These are phyloP conservation scores for Acropora yongei DNA, from an alignment of 64 coral and sea anemone genomes.

Conservation along the genomic window DNA sequence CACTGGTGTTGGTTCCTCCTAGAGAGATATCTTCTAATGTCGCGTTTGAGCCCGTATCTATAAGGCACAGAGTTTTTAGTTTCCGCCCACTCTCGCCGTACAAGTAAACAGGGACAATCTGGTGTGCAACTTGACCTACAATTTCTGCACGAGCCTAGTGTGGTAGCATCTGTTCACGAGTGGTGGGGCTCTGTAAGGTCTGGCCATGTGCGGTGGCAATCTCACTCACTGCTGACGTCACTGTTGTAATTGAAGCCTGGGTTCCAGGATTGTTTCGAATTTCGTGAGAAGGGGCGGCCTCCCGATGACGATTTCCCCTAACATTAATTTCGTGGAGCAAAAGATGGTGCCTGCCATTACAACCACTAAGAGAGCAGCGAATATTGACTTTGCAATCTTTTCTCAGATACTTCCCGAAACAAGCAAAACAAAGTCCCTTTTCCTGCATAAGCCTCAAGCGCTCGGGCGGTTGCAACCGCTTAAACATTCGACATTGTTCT, in stretches of 20 bases:
- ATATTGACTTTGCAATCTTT: not conserved
- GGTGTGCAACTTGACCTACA: not conserved
- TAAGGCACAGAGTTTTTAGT: not conserved
- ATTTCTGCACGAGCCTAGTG: not conserved
- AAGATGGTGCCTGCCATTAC: not conserved
- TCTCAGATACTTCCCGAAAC: not conserved
- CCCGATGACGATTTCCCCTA: not conserved
- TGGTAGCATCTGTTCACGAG: not conserved
- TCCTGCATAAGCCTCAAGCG: not conserved
- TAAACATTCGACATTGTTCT: not conserved
- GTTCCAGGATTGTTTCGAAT: not conserved
- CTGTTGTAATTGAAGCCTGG: not conserved
- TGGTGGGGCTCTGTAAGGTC: not conserved
- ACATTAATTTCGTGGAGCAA: not conserved
- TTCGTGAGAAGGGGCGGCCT: not conserved
- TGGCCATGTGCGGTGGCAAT: not conserved
- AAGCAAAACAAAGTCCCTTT: not conserved
- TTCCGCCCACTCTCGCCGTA: not conserved
- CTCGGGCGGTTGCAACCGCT: not conserved
- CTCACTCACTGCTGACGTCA: not conserved
- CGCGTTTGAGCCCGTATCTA: not conserved
- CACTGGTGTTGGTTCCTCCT: conserved; percentile 10
- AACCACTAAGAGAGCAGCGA: not conserved
- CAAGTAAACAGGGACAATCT: not conserved
- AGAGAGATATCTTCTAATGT: not conserved